These are phyloP conservation scores for Oscheius sp. DNA, from an alignment of 2,888 invertebrate species.

Conservation along the genomic window DNA sequence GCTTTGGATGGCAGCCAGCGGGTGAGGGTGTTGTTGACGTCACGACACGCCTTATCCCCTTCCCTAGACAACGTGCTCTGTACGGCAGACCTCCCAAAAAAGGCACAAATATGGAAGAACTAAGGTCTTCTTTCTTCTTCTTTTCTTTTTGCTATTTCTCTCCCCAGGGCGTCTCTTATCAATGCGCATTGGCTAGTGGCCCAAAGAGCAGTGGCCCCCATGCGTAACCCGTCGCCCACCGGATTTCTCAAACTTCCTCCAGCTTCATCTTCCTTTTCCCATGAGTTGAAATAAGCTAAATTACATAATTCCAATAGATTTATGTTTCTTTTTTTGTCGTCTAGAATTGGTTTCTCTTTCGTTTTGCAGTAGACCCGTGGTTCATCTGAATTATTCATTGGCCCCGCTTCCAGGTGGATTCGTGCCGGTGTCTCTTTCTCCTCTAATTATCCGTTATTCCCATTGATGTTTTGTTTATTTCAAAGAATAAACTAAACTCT, in stretches of 20 bases:
- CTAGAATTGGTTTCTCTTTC: neutral
- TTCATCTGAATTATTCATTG: neutral
- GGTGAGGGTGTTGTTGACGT: too few species aligned
- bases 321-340: neutral
- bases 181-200: constrained; percentile 9
- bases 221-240: constrained; percentile 18
- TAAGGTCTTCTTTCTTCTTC: neutral
- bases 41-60: too few species aligned
- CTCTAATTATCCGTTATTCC: neutral
- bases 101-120: too few species aligned
- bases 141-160: too few species aligned
- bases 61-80: too few species aligned
- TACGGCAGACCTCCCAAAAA: too few species aligned
- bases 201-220: constrained; percentile 10
- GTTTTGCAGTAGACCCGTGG: neutral
- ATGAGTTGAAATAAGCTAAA: neutral
- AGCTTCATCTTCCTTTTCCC: neutral
- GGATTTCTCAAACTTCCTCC: neutral
- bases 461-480: too few species aligned
- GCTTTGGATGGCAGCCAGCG: too few species aligned
- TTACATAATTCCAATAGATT: neutral
- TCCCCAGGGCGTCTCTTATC: constrained; percentile 7
- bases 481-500: neutral
- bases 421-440: constrained; percentile 2
- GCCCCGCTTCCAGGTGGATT: neutral